Evolutionary conservation across 2,888 invertebrate species (phyloP).

Genomic region (Sminthurides aquaticus): DNA sequence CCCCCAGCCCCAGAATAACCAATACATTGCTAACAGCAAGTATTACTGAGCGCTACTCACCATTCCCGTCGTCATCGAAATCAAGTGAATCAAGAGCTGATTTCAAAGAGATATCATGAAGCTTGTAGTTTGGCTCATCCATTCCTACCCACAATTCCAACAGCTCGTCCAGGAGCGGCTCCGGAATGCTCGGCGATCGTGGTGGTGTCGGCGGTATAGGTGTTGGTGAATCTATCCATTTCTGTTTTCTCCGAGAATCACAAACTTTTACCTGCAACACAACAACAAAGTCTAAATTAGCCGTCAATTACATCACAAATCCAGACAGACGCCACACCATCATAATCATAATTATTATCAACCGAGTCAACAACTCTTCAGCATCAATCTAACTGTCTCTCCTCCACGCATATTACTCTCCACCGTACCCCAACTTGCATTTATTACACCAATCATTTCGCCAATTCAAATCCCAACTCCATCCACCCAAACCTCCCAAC

Average conservation of each 20-base stretch:
- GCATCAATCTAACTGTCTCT: too few relatives aligned
- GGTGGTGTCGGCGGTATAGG: constrained; percentile 31
- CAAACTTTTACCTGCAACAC: constrained; percentile 25
- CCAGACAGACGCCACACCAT: neutral
- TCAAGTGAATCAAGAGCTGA: constrained; percentile 33
- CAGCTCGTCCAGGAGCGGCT: constrained; percentile 35
- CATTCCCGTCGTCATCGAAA: constrained; percentile 27
- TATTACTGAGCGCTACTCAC: too few relatives aligned
- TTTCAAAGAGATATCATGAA: constrained; percentile 30
- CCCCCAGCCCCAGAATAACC: too few relatives aligned
- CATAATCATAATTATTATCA: neutral
- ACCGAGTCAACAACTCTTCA: neutral
- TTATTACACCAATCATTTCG: too few relatives aligned
- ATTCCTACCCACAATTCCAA: constrained; percentile 34
- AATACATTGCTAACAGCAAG: too few relatives aligned
- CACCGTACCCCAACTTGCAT: too few relatives aligned
- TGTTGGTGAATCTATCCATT: constrained; percentile 26
- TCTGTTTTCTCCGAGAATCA: constrained; percentile 28
- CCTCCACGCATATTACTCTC: too few relatives aligned
- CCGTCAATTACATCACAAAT: too few relatives aligned
- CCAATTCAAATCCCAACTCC: too few relatives aligned
- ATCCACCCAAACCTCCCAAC: too few relatives aligned
- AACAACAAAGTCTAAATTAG: too few relatives aligned
- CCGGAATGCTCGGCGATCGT: constrained; percentile 33
- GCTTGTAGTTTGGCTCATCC: constrained; percentile 18